Percentiles rank a stretch among this genome's conserved stretches.
Conservation (phyloP, 2,797 vertebrate genomes). For the Oryzias dopingdopingensis region DNA sequence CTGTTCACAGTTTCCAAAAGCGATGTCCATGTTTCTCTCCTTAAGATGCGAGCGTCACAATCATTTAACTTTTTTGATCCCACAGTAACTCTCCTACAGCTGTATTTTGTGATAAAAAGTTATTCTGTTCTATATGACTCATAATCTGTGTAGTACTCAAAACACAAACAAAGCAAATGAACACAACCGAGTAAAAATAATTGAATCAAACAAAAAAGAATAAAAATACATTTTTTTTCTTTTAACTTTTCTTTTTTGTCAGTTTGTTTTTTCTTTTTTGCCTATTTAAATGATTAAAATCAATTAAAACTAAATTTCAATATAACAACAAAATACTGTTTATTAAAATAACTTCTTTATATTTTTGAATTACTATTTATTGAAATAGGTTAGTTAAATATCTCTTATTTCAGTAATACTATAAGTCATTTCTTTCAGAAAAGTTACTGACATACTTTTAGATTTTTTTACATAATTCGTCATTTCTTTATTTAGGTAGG, state of each 20-base stretch:
- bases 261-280: too few relatives aligned
- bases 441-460: too few relatives aligned
- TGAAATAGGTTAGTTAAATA: too few relatives aligned
- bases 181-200: not conserved
- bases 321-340: too few relatives aligned
- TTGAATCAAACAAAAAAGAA: too few relatives aligned
- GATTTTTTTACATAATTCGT: not conserved
- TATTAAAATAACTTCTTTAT: too few relatives aligned
- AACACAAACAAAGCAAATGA: not conserved
- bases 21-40: conserved; percentile 2
- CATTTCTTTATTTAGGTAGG: conserved; percentile 26
- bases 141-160: not conserved
- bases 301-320: too few relatives aligned
- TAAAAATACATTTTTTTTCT: too few relatives aligned
- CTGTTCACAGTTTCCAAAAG: conserved; percentile 15
- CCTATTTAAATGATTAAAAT: too few relatives aligned
- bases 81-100: conserved; percentile 7
- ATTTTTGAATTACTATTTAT: too few relatives aligned
- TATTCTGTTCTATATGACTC: not conserved
- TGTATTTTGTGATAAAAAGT: conserved; percentile 11
- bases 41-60: conserved; percentile 10
- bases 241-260: too few relatives aligned
- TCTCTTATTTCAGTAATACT: not conserved
- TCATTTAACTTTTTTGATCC: conserved; percentile 7
- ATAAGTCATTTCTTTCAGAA: not conserved